These are phyloP conservation scores for Doryteuthis pealeii DNA, from an alignment of 1,140 invertebrate species.

Conservation along the genomic window DNA sequence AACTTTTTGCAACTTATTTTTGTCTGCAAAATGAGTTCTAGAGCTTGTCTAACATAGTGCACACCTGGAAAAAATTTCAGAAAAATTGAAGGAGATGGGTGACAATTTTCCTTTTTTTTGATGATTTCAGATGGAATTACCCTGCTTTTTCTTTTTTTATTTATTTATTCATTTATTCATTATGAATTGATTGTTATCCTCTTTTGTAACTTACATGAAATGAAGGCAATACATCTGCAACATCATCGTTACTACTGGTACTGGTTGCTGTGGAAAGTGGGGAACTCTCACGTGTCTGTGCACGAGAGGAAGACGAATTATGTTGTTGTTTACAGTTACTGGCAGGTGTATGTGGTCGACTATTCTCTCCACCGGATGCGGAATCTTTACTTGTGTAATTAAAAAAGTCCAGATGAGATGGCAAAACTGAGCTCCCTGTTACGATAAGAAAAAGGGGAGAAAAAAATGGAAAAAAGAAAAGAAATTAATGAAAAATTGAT, in stretches of 20 bases:
- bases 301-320: neutral
- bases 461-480: too few relatives aligned
- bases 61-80: too few relatives aligned
- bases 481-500: neutral
- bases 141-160: too few relatives aligned
- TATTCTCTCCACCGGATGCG: conserved; percentile 15
- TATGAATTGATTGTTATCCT: too few relatives aligned
- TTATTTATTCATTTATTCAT: too few relatives aligned
- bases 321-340: neutral
- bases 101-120: too few relatives aligned
- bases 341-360: conserved; percentile 21
- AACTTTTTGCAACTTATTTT: too few relatives aligned
- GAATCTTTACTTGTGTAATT: conserved; percentile 60
- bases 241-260: conserved; percentile 40
- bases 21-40: too few relatives aligned
- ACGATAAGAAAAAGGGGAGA: conserved; percentile 4
- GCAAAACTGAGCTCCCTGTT: conserved; percentile 72
- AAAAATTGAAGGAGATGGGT: too few relatives aligned
- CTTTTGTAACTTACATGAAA: neutral
- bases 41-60: too few relatives aligned
- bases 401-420: conserved; percentile 75
- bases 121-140: too few relatives aligned
- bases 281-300: conserved; percentile 30
- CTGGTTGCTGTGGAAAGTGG: conserved; percentile 32
- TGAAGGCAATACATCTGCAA: conserved; percentile 9